phyloP scores from a whole-genome alignment of 2,797 vertebrate genomes.

The Notolepis coatsorum region DNA sequence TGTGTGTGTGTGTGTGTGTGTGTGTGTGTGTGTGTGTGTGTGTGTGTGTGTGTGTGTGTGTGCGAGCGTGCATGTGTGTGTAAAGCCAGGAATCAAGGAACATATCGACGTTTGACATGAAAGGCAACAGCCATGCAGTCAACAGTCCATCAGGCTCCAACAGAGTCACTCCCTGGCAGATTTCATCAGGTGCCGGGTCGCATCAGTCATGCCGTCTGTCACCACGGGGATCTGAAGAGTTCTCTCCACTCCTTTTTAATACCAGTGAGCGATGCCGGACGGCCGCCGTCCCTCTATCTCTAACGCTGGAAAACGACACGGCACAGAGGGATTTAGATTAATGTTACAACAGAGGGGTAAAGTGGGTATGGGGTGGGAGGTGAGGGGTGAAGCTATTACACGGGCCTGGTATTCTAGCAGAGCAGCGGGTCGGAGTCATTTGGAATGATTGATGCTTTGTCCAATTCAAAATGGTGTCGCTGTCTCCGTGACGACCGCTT shows the following conservation, averaged over 20 bases:
- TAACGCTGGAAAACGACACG: too few species aligned
- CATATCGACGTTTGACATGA: background rate
- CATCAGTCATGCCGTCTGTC: background rate
- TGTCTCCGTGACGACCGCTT: background rate
- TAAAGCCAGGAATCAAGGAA: background rate
- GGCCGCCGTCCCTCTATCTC: too few species aligned
- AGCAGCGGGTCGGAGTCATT: background rate
- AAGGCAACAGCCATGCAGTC: background rate
- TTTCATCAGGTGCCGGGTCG: background rate
- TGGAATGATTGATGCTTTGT: background rate
- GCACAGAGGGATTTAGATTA: background rate
- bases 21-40: conserved; percentile 1
- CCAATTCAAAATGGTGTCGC: background rate
- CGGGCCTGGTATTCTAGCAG: too few species aligned
- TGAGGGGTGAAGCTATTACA: background rate
- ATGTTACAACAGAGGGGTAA: background rate
- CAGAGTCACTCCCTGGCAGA: background rate
- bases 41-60: background rate
- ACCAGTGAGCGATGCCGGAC: too few species aligned
- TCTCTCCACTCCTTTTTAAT: background rate
- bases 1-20: background rate
- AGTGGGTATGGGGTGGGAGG: too few species aligned
- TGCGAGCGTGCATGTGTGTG: too few species aligned
- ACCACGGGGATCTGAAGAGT: background rate
- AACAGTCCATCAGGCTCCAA: background rate